phyloP scores from a whole-genome alignment of 2,113 vertebrate genomes.

The Anguilla japonica region DNA sequence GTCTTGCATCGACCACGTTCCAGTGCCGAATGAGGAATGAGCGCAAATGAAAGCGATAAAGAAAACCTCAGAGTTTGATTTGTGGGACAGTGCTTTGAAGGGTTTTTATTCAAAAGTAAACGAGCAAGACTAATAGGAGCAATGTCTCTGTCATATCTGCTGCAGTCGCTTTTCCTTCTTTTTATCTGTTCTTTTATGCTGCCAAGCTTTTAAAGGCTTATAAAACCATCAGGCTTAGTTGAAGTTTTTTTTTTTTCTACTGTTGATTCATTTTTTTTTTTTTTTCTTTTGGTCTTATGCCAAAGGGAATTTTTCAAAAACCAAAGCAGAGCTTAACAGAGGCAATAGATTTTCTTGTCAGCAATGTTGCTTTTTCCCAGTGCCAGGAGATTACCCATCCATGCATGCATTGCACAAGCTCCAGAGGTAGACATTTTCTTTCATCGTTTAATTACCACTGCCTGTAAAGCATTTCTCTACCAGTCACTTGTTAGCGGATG shows the following conservation, averaged over 20 bases:
- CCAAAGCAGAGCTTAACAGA: neutral
- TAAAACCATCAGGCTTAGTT: conserved; percentile 22
- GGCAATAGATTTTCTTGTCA: conserved; percentile 2
- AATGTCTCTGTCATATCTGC: conserved; percentile 8
- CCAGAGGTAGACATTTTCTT: no score
- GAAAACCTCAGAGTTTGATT: neutral
- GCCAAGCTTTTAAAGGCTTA: conserved; percentile 13
- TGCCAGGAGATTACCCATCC: neutral
- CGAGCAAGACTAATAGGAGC: neutral
- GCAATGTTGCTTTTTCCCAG: neutral
- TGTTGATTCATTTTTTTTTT: conserved; percentile 7
- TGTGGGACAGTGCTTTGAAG: conserved; percentile 6
- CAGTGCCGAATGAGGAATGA: neutral
- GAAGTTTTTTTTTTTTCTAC: conserved; percentile 3
- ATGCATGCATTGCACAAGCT: neutral
- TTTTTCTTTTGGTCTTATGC: neutral
- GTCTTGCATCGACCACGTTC: neutral
- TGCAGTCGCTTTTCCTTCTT: neutral
- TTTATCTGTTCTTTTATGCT: conserved; percentile 14
- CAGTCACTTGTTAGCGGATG: no score
- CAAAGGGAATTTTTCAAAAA: conserved; percentile 19
- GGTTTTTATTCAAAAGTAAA: conserved; percentile 18
- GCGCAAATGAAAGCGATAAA: neutral
- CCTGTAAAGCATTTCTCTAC: no score
- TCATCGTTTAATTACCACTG: no score